These are phyloP conservation scores for Papilio aristodemus DNA, from an alignment of 1,140 invertebrate genomes.

Conservation along the genomic window DNA sequence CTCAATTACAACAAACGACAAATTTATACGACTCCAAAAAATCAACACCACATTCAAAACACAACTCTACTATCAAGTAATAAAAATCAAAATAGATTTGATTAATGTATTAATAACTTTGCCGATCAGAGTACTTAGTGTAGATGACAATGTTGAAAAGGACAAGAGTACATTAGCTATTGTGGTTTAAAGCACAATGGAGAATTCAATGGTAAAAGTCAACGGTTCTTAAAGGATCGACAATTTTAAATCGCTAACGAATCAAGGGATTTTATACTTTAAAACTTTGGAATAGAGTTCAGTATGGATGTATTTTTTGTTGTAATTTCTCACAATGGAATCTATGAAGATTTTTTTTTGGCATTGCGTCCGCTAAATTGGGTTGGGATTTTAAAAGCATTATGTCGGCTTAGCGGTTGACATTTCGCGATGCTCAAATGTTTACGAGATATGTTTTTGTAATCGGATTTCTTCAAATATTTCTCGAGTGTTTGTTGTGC, in stretches of 20 bases:
- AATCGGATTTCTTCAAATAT: slow-evolving; percentile 50
- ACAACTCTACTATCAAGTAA: slow-evolving; percentile 32
- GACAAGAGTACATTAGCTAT: slow-evolving; percentile 75
- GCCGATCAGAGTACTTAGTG: slow-evolving; percentile 60
- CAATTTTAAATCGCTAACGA: background rate
- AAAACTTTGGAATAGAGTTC: slow-evolving; percentile 25
- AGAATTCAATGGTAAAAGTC: slow-evolving; percentile 60
- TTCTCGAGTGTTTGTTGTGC: slow-evolving; percentile 46
- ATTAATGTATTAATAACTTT: slow-evolving; percentile 31
- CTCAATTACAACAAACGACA: slow-evolving; percentile 63
- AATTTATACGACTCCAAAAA: slow-evolving; percentile 30
- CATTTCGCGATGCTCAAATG: slow-evolving; percentile 48
- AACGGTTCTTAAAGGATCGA: slow-evolving; percentile 55
- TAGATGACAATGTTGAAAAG: slow-evolving; percentile 68
- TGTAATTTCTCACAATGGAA: slow-evolving; percentile 42
- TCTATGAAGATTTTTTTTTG: slow-evolving; percentile 43
- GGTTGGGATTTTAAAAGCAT: slow-evolving; percentile 56
- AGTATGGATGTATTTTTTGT: background rate
- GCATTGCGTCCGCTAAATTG: slow-evolving; percentile 63
- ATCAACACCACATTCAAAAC: slow-evolving; percentile 10
- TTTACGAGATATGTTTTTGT: slow-evolving; percentile 50
- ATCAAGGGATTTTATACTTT: slow-evolving; percentile 40
- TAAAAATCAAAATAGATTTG: slow-evolving; percentile 24
- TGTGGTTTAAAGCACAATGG: slow-evolving; percentile 54
- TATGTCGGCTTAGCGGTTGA: slow-evolving; percentile 55